Conservation (phyloP, 2,113 vertebrate genomes). For the Gambusia holbrooki region DNA sequence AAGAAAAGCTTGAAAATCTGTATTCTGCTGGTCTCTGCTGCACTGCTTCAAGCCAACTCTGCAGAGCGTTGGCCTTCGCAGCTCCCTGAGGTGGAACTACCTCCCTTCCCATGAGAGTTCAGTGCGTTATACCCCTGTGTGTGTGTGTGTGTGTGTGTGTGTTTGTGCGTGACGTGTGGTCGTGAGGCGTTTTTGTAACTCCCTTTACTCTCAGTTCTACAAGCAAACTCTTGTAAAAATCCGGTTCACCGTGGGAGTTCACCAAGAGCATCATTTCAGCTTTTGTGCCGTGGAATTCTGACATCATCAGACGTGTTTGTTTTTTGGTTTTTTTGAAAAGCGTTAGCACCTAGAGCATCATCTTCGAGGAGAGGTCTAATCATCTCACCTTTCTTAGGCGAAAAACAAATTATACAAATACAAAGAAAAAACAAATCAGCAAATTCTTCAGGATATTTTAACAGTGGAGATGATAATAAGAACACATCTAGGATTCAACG, state of each 20-base stretch:
- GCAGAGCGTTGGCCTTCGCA: slow-evolving; percentile 53
- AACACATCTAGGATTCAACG: not conserved
- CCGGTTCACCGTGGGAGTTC: slow-evolving; percentile 27
- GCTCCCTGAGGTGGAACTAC: slow-evolving; percentile 67
- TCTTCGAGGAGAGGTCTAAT: not conserved
- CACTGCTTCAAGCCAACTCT: slow-evolving; percentile 22
- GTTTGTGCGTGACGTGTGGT: slow-evolving; percentile 4
- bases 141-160: not conserved
- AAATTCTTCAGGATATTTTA: not conserved
- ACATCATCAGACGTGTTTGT: not conserved
- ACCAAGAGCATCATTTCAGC: slow-evolving; percentile 14
- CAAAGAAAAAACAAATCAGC: not conserved
- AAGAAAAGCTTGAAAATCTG: slow-evolving; percentile 38
- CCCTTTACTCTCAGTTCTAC: slow-evolving; percentile 26
- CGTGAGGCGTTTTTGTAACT: slow-evolving; percentile 19
- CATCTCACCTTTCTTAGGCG: too few species aligned
- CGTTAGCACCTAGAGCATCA: not conserved
- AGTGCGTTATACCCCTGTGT: slow-evolving; percentile 31
- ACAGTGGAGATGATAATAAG: not conserved
- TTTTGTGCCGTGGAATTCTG: not conserved
- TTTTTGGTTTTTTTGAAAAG: not conserved
- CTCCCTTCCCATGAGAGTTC: slow-evolving; percentile 41
- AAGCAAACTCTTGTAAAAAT: slow-evolving; percentile 16
- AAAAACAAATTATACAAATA: too few species aligned
- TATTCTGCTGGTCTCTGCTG: slow-evolving; percentile 30